These are phyloP conservation scores for Antheraea pernyi DNA, from an alignment of 1,140 invertebrate genomes.

Conservation along the genomic window DNA sequence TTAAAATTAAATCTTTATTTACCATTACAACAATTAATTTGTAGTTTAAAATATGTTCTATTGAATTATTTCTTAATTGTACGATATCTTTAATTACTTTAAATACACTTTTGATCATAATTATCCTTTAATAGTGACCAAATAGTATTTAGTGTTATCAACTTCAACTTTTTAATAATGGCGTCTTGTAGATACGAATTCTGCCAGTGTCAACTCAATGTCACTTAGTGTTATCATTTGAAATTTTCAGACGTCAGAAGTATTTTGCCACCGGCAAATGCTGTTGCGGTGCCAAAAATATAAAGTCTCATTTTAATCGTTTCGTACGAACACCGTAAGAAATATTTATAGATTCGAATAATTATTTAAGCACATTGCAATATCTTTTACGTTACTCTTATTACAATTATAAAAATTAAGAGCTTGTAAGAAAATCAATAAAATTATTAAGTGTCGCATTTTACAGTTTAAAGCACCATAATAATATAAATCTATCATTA, in stretches of 20 bases:
- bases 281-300: background rate
- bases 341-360: background rate
- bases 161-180: too few species aligned
- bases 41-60: too few species aligned
- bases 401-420: background rate
- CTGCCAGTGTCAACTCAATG: too few species aligned
- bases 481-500: slow-evolving; percentile 54
- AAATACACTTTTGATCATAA: background rate
- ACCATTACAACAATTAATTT: too few species aligned
- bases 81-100: background rate
- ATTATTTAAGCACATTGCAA: background rate
- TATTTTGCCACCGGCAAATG: too few species aligned
- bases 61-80: too few species aligned
- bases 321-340: background rate
- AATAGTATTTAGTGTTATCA: too few species aligned
- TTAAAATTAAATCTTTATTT: too few species aligned
- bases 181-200: too few species aligned
- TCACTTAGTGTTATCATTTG: too few species aligned
- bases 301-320: background rate
- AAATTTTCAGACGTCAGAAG: too few species aligned
- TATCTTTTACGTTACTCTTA: background rate
- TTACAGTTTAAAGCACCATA: slow-evolving; percentile 55
- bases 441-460: background rate
- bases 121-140: background rate
- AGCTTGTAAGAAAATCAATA: background rate